These are phyloP conservation scores for Pterocles orientalis DNA, from an alignment of 2,113 vertebrate genomes.

Conservation along the genomic window DNA sequence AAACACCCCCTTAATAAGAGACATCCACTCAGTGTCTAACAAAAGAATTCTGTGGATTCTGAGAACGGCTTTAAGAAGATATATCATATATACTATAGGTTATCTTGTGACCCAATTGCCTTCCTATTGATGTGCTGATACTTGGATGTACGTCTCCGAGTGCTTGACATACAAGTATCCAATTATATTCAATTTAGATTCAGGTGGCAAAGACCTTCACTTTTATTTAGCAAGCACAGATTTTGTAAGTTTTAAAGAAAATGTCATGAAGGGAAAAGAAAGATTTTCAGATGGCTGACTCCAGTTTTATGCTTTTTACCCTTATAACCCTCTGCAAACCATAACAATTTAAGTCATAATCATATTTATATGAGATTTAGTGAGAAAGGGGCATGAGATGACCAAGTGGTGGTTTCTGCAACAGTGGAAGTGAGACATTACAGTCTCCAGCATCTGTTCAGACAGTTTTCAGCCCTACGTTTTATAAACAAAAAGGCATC, in stretches of 20 bases:
- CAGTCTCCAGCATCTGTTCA: conserved; percentile 44
- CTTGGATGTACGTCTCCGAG: conserved; percentile 44
- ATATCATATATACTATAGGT: conserved; percentile 35
- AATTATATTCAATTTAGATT: conserved; percentile 76
- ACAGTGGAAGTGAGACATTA: conserved; percentile 36
- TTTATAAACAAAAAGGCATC: conserved; percentile 68
- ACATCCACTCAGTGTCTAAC: conserved; percentile 56
- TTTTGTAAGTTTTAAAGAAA: conserved; percentile 70
- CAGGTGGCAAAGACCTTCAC: conserved; percentile 65
- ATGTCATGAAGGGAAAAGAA: conserved; percentile 59
- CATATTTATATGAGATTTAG: conserved; percentile 44
- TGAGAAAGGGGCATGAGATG: conserved; percentile 21
- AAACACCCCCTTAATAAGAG: conserved; percentile 73
- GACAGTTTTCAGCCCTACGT: conserved; percentile 50
- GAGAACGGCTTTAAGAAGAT: conserved; percentile 68
- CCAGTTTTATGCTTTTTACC: conserved; percentile 26
- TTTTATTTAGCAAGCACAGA: conserved; percentile 56
- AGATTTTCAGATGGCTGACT: conserved; percentile 57
- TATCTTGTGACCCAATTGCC: conserved; percentile 72
- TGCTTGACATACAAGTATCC: conserved; percentile 72
- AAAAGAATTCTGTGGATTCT: conserved; percentile 66
- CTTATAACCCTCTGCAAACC: conserved; percentile 15
- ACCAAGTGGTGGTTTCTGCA: conserved; percentile 53
- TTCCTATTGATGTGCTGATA: conserved; percentile 74
- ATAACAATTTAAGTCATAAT: conserved; percentile 37